Conservation (phyloP, 1,140 invertebrate genomes). For the Trichogramma pretiosum region DNA sequence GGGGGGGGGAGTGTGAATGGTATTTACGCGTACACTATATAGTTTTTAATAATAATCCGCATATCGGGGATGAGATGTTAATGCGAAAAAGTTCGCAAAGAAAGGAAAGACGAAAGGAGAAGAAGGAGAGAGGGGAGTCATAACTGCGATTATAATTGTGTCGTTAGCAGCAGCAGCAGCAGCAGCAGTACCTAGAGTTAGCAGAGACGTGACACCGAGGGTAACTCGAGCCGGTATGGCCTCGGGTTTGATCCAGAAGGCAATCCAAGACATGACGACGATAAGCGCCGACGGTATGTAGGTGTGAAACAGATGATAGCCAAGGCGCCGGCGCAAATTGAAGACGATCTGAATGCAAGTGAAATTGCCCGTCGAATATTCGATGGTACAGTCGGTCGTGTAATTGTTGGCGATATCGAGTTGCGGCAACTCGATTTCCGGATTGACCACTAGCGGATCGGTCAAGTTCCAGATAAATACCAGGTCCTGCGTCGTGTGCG, state of each 20-base stretch:
- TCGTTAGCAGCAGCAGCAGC: background rate
- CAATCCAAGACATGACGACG: slow-evolving; percentile 89
- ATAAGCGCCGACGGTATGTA: slow-evolving; percentile 84
- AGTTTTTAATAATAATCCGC: no score
- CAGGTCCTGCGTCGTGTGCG: slow-evolving; percentile 74
- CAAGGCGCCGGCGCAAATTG: slow-evolving; percentile 69
- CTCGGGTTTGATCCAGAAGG: slow-evolving; percentile 88
- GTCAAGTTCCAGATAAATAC: slow-evolving; percentile 84
- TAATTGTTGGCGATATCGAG: slow-evolving; percentile 80
- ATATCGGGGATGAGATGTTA: no score
- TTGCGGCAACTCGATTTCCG: slow-evolving; percentile 78
- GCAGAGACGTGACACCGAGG: slow-evolving; percentile 71
- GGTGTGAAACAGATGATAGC: slow-evolving; percentile 83
- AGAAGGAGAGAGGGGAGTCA: no score
- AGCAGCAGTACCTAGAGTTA: slow-evolving; percentile 59
- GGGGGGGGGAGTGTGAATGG: no score
- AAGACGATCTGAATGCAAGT: slow-evolving; percentile 80
- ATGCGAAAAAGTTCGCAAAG: no score
- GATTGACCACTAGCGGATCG: slow-evolving; percentile 76
- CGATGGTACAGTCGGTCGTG: slow-evolving; percentile 79
- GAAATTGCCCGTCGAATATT: slow-evolving; percentile 83
- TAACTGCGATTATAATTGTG: no score
- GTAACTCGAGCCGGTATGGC: slow-evolving; percentile 76
- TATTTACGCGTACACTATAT: no score
- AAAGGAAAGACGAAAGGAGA: no score